Conservation (phyloP, 2,797 vertebrate species). For the Vultur gryphus region DNA sequence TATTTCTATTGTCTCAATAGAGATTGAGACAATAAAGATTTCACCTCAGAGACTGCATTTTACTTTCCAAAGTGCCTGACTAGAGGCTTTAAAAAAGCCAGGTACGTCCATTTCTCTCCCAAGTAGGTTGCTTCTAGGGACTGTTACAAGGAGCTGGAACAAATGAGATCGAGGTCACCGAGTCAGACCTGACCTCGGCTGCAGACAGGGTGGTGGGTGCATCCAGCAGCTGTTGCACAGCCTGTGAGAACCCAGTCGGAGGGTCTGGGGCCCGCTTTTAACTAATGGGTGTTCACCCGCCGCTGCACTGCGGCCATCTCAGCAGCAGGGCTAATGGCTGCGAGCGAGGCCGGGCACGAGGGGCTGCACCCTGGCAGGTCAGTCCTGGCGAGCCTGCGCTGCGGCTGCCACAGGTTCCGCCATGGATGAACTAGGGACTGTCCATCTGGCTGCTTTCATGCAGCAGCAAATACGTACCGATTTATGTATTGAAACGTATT, state of each 20-base stretch:
- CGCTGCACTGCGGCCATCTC: fast-evolving
- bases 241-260: fast-evolving
- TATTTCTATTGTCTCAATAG: not conserved
- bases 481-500: too few relatives aligned
- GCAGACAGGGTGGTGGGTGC: not conserved
- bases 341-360: not conserved
- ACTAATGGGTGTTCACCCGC: not conserved
- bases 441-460: fast-evolving
- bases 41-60: not conserved
- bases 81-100: not conserved
- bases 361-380: not conserved
- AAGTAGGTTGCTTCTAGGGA: not conserved
- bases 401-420: not conserved
- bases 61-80: not conserved
- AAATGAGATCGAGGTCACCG: not conserved
- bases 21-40: not conserved
- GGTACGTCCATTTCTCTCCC: not conserved
- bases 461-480: not conserved
- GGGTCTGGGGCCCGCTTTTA: not conserved
- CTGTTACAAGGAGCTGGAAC: not conserved
- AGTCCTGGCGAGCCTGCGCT: not conserved
- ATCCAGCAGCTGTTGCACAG: not conserved
- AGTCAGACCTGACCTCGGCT: not conserved
- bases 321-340: fast-evolving
- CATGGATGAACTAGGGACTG: fast-evolving